These are phyloP conservation scores for Ostrea denselamellosa DNA, from an alignment of 1,140 invertebrate genomes.

Conservation along the genomic window DNA sequence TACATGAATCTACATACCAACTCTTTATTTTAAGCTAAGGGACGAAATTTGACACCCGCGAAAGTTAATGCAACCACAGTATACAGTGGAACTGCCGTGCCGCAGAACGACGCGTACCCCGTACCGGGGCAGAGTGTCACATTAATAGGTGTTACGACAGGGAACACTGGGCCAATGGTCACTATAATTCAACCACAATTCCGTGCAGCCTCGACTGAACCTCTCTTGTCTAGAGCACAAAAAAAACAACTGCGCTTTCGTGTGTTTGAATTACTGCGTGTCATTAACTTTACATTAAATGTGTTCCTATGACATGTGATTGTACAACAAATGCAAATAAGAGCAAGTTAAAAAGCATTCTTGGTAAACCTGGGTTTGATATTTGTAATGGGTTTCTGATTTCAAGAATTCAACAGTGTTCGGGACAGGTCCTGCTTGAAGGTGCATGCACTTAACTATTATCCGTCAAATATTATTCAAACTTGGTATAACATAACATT, in stretches of 20 bases:
- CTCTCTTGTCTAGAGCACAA: neutral
- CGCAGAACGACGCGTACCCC: neutral
- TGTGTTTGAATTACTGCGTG: neutral
- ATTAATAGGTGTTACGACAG: neutral
- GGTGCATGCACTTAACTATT: neutral
- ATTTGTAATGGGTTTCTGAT: neutral
- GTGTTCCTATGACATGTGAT: neutral
- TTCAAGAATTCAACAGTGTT: neutral
- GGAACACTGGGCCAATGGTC: neutral
- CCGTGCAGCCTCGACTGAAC: neutral
- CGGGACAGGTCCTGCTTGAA: neutral
- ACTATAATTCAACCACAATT: neutral
- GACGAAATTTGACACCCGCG: too few relatives aligned
- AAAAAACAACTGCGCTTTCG: neutral
- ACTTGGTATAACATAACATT: neutral
- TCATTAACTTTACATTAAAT: conserved; percentile 14
- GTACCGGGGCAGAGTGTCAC: neutral
- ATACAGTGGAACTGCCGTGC: too few relatives aligned
- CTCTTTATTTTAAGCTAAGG: too few relatives aligned
- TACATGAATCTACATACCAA: too few relatives aligned
- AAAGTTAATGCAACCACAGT: too few relatives aligned
- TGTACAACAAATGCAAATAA: conserved; percentile 22
- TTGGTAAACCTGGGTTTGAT: neutral
- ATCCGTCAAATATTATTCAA: neutral
- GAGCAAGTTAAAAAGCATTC: neutral